Base-by-base conservation (phyloP, 2,797 vertebrate genomes). In the Anguilla obscura region DNA sequence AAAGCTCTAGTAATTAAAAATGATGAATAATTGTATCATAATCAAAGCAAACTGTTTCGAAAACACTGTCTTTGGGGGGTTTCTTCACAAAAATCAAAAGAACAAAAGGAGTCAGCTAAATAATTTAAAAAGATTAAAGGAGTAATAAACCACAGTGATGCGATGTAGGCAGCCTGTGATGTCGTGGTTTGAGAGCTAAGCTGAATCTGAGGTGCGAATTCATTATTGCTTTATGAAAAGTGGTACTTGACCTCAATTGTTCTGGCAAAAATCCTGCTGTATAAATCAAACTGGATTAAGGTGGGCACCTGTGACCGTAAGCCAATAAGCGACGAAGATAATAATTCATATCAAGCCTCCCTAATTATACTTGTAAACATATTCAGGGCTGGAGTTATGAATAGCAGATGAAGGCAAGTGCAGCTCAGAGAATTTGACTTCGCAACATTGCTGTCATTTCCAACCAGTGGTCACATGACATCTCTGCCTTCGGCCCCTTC, bases 41-140 rank as follows among this genome's bases (percentile, higher is more conserved):
- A 85, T 85, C 30, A 45, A 85, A 60, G 84, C 27, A 56, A 82
- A 79, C 14, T 87, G 45, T 50, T 87, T 36, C 48, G 71, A 58
- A 88, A 76, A 40, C 33, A 84, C 33, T 74, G 21, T 74, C 60
- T 71, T 85, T 14, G 24, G 82, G 40, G 63, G 40, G 74, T 45
- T 88, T 69, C 48, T 84, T 71, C 48, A 30, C 56, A 74, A 88
- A 85, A 85, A 69, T 71, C 56, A 84, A 87, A 71, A 27, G 10
- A 58, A 82, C 63, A 48, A 86, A 82, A 63, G 36, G 21, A 50
- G 84, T 30, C 52, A 36, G 66, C 50, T 58, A 76, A 8, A 40
- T 74, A 7, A 74, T 12, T n/a, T 56, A 6, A 33, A 40, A 74
- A n/a, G 52, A 76, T 58, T 10, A 86, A 66, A 86, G 21, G 36